Percentiles rank a stretch among this genome's conserved stretches.
These are phyloP conservation scores for Ceratina calcarata DNA, from an alignment of 1,140 invertebrate species.

Conservation along the genomic window DNA sequence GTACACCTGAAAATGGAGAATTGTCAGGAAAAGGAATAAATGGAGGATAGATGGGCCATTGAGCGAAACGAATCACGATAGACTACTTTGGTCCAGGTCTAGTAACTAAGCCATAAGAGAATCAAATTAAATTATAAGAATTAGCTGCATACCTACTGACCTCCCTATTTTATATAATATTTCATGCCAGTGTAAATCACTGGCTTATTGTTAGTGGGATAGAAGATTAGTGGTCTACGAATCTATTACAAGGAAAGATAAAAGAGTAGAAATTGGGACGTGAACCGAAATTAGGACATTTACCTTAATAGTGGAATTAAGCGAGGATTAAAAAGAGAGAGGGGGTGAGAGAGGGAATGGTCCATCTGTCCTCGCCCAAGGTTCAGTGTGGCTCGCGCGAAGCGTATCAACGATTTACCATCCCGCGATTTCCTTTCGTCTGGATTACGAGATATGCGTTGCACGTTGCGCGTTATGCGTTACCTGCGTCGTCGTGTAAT, in stretches of 20 bases:
- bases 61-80: neutral
- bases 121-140: neutral
- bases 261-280: neutral
- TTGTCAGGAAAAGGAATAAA: neutral
- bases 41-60: conserved; percentile 40
- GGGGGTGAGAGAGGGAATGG: neutral
- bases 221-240: too few relatives aligned
- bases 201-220: too few relatives aligned
- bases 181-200: neutral
- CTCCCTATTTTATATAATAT: neutral
- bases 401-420: conserved; percentile 50
- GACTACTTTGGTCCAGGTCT: too few relatives aligned
- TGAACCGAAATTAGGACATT: too few relatives aligned
- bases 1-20: conserved; percentile 84
- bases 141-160: neutral
- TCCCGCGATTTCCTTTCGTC: conserved; percentile 43
- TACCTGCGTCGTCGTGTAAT: conserved; percentile 91
- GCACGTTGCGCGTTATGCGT: conserved; percentile 54
- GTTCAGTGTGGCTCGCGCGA: conserved; percentile 22
- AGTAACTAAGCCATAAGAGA: neutral
- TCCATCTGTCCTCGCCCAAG: conserved; percentile 28
- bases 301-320: neutral
- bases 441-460: conserved; percentile 48
- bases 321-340: neutral
- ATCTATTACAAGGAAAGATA: too few relatives aligned